Base-by-base conservation (phyloP, 1,140 invertebrate species). In the Achatina immaculata region DNA sequence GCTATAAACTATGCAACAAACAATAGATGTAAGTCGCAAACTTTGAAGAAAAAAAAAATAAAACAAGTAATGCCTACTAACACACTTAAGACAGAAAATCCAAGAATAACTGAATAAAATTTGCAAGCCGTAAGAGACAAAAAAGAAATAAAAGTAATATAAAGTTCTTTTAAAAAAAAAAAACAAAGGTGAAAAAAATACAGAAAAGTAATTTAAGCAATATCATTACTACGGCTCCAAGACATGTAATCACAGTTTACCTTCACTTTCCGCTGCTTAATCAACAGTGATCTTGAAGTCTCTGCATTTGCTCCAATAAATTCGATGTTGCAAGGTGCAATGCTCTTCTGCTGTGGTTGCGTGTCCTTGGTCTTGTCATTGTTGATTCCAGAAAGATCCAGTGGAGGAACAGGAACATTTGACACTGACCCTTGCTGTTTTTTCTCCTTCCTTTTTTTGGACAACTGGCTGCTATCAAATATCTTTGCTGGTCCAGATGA, bases 241-340 rank as follows among this genome's bases (percentile, higher is more conserved):
- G 11, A 58, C 55, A 58, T 14, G 55, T 14, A 58, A 14, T 21
- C 21, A 24, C 4, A 58, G 55, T 4, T 79, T 82, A 87, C 86
- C 86, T 86, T 86, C 14, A 58, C 38, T 74, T 73, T 85, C 51
- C 83, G 80, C 7, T 79, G 85, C 72, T 88, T 89, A 55, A 83
- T 83, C n/a, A 88, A 73, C n/a, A 87, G 81, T 36, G 79, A 85
- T 31, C 85, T 81, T 14, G 82, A 74, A 3, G 85, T 65, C 19
- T 76, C 82, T 6, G 88, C 84, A 62, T 84, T 86, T 36, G 84
- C 86, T 69, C 88, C 88, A 51, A 86, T 69, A 77, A 88, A 87
- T 68, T 80, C 75, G 58, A 85, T 85, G 36, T 81, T 85, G 83
- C 88, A 89, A 9, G 88, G 86, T 62, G 85, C 82, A 75, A 89